Base-by-base conservation (phyloP, 2,888 invertebrate genomes). In the Pseudoips prasinana region DNA sequence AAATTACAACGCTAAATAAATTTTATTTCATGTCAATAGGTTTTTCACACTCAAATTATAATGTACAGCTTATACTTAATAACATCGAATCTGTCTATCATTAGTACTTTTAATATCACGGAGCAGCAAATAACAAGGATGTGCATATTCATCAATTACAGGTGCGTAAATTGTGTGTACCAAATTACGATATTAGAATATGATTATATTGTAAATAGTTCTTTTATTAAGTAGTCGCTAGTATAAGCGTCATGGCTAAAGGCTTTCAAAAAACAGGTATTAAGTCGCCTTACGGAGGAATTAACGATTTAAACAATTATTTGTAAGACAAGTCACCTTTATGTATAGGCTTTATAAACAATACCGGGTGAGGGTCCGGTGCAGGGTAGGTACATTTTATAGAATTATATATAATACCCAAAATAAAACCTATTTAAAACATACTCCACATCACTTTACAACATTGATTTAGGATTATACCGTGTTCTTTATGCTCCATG, bases 21-120 rank as follows among this genome's bases (percentile, higher is more conserved):
- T 74, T 78, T 77, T 77, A 78, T 79, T 79, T 73, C 70, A 73
- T 76, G 73, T 76, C 77, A 76, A 76, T 76, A 72, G 66, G 69
- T 67, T 74, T 67, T 76, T 72, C 76, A 77, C 76, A 77, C 77
- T 73, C 75, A 75, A 77, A 73, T 64, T 68, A 67, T 61, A 75
- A 68, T 69, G 58, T 68, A 71, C 62, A 71, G 64, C 61, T 58
- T 58, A 64, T 51, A 61, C 27, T 28, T 47, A 60, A 61, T 61
- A 60, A 68, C 65, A 60, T 67, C 61, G 57, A 70, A 68, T 66
- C 70, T 65, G 70, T 64, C 61, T 64, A 67, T 64, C 59, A 66
- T 70, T 69, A 67, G 63, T 65, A 57, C 49, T 66, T 57, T 66
- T 64, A 66, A 64, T 67, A 73, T 68, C 67, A 72, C 70, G 68